Conservation (phyloP, 2,888 invertebrate species). For the Trichogramma evanescens region DNA sequence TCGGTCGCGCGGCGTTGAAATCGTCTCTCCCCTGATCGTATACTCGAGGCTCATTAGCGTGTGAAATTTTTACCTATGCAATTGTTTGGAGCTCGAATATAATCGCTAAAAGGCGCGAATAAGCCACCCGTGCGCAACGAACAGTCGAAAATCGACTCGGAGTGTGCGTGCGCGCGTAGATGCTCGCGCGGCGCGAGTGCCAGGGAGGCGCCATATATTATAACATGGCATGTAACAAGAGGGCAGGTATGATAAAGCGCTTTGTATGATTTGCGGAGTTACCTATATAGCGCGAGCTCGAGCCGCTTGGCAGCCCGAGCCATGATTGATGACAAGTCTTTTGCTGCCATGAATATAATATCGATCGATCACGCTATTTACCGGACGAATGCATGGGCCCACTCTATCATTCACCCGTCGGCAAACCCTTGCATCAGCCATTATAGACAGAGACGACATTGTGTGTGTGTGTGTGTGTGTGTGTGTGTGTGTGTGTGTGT, state of each 20-base stretch:
- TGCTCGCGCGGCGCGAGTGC: conserved; percentile 17
- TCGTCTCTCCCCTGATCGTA: too few species aligned
- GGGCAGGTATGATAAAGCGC: conserved; percentile 38
- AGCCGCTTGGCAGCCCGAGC: conserved; percentile 16
- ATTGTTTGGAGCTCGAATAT: too few species aligned
- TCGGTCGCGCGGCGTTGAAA: too few species aligned
- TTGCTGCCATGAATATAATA: conserved; percentile 46
- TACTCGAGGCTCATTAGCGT: too few species aligned
- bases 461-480: too few species aligned
- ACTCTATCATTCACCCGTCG: conserved; percentile 39
- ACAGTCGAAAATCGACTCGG: too few species aligned
- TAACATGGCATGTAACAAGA: conserved; percentile 18
- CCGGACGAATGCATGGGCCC: conserved; percentile 42
- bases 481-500: too few species aligned
- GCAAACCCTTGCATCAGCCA: background rate
- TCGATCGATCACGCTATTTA: conserved; percentile 46
- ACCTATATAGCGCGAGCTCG: conserved; percentile 24
- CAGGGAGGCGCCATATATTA: conserved; percentile 38
- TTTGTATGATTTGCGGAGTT: conserved; percentile 26
- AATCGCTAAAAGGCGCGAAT: too few species aligned
- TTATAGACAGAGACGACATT: too few species aligned
- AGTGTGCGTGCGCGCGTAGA: too few species aligned
- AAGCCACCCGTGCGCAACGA: too few species aligned
- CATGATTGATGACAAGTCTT: conserved; percentile 44
- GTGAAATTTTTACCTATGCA: too few species aligned